Base-by-base conservation (phyloP, 2,888 invertebrate genomes). In the Prosapia bicincta region DNA sequence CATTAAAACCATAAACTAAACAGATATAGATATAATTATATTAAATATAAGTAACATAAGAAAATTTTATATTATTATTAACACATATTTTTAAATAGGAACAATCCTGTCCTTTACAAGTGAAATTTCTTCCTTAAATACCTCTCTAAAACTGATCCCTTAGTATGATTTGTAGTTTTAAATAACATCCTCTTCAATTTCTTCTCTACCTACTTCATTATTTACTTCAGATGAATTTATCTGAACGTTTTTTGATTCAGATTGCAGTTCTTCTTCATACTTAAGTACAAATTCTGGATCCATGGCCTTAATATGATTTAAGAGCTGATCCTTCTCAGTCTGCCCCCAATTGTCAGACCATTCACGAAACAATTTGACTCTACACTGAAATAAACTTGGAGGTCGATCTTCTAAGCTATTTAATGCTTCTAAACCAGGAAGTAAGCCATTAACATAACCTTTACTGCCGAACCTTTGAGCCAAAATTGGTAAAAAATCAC, bases 301-400 rank as follows among this genome's bases (percentile, higher is more conserved):
- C 66, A 91, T 88, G 82, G 92, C 92, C 26, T 90, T 88, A 26
- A 94, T 89, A 78, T 91, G 90, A 75, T 89, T 88, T 43, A 93
- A 85, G 32, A 95, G 87, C 79, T 89, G 88, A 43, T 91, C 90
- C 82, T 91, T 91, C 79, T 93, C 91, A 78, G 91, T 91, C 67
- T 89, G 87, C 6, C 90, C 88, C 95, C 95, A 95, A 81, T 90
- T 90, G 20, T 90, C 89, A 81, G 91, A 92, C 95, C 95, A 95
- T 85, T 95, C 93, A 81, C 91, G 91, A 82, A 95, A 95, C 66
- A 95, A 85, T 85, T 95, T 95, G 82, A 95, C 92, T 79, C 95
- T 89, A 83, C 94, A 94, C 83, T 94, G 93, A 83, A 94, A 95
- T 76, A 95, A 85, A 82, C 92, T 93, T 85, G 93, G 92, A 28